Base-by-base conservation (phyloP, 2,113 vertebrate genomes). In the Apaloderma vittatum region DNA sequence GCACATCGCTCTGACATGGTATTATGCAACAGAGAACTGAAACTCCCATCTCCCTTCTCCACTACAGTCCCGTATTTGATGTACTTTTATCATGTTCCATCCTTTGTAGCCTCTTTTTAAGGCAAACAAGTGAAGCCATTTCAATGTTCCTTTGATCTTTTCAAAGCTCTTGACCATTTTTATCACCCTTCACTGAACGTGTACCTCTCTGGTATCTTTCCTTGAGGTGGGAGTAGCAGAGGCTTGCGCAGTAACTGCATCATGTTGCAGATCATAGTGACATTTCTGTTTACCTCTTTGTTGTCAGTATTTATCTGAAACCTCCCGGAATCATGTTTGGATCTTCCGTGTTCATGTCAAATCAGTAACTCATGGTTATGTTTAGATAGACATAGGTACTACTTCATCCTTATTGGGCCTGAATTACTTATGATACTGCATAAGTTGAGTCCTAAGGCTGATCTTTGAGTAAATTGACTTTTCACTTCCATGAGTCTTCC, bases 401-500 rank as follows among this genome's bases (percentile, higher is more conserved):
- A 37, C 36, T 73, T 89, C 43, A 8, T 86, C 24, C 30, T 66
- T 70, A 51, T 17, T 76, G 26, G n/a, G 20, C 20, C 27, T 80
- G 91, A 88, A 62, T 93, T 80, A 32, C 40, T 40, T 52, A 61
- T 49, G 23, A 30, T 76, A 12, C 72, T 72, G 49, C 78, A 14
- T 67, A 45, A 71, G 16, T 24, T 92, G 46, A 86, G 51, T 80
- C 19, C 24, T 24, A 71, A 90, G 40, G 46, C 62, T 90, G 49
- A 67, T 91, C 67, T 81, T 80, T 77, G 67, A 61, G 66, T 61
- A 88, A 90, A 86, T 88, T 88, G 94, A 57, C 83, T 89, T 82
- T 93, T 79, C 14, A 40, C 23, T 40, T 90, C 66, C 30, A 9
- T 49, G 78, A 62, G 49, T 70, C 30, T 94, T 82, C 18, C 36